These are phyloP conservation scores for Anguilla obscura DNA, from an alignment of 2,797 vertebrate genomes.

Conservation along the genomic window DNA sequence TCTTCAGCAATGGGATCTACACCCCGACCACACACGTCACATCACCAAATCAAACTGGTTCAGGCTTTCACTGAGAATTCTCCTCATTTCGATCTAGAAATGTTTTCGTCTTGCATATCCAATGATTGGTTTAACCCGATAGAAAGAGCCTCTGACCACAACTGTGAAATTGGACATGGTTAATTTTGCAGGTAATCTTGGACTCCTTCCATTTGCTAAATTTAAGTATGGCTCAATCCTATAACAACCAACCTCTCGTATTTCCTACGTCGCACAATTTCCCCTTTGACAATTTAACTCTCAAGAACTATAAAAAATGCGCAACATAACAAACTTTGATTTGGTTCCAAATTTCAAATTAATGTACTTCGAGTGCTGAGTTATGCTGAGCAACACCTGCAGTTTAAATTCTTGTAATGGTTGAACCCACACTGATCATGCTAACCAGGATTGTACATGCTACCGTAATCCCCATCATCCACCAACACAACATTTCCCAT, in stretches of 20 bases:
- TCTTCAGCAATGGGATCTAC: neutral
- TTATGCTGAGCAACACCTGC: neutral
- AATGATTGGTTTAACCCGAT: neutral
- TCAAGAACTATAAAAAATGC: neutral
- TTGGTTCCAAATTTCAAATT: neutral
- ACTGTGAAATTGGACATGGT: neutral
- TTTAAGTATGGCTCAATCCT: constrained; percentile 9
- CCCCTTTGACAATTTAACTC: neutral
- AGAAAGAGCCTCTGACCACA: neutral
- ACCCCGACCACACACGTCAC: neutral
- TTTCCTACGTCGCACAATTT: constrained; percentile 6
- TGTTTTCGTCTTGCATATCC: neutral
- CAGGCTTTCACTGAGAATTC: neutral
- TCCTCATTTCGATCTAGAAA: neutral
- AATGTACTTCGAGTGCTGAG: neutral
- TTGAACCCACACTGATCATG: neutral
- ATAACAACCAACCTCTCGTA: neutral
- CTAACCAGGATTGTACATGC: neutral
- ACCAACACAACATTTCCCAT: neutral
- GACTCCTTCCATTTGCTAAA: neutral
- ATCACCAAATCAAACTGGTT: neutral
- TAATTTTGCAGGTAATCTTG: neutral
- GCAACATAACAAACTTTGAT: neutral
- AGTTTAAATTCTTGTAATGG: neutral
- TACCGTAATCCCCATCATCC: neutral